Conservation (phyloP, 1,140 invertebrate species). For the Tachypleus tridentatus region DNA sequence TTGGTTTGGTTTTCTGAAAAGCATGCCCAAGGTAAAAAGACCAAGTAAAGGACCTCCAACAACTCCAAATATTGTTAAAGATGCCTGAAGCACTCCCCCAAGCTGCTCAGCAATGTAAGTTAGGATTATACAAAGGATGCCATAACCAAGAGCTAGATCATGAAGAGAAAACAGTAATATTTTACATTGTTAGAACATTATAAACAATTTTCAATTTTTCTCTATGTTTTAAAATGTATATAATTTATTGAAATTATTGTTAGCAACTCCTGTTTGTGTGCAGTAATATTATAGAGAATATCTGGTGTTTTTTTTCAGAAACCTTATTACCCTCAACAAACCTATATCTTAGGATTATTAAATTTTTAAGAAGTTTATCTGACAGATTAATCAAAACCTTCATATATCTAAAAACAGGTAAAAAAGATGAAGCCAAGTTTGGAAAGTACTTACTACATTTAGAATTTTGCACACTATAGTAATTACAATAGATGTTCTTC, state of each 20-base stretch:
- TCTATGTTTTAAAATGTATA: neutral
- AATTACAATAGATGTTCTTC: no score
- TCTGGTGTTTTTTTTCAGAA: no score
- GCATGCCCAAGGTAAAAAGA: conserved; percentile 67
- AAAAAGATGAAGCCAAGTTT: no score
- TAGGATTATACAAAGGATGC: conserved; percentile 51
- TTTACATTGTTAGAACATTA: neutral
- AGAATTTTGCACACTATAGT: no score
- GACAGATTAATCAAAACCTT: no score
- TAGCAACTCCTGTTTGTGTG: neutral
- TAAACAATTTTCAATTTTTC: neutral
- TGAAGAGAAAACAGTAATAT: conserved; percentile 1
- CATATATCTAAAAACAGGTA: no score
- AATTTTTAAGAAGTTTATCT: no score
- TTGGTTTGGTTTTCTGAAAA: conserved; percentile 48
- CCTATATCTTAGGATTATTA: no score
- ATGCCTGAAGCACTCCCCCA: conserved; percentile 56
- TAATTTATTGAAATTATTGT: neutral
- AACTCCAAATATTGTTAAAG: conserved; percentile 63
- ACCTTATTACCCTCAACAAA: no score
- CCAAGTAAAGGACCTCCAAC: conserved; percentile 65
- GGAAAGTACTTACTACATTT: no score
- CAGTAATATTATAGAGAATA: no score
- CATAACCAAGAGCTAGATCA: conserved; percentile 49
- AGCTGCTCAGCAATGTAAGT: conserved; percentile 60